These are phyloP conservation scores for Epinephelus moara DNA, from an alignment of 2,113 vertebrate species.

Conservation along the genomic window DNA sequence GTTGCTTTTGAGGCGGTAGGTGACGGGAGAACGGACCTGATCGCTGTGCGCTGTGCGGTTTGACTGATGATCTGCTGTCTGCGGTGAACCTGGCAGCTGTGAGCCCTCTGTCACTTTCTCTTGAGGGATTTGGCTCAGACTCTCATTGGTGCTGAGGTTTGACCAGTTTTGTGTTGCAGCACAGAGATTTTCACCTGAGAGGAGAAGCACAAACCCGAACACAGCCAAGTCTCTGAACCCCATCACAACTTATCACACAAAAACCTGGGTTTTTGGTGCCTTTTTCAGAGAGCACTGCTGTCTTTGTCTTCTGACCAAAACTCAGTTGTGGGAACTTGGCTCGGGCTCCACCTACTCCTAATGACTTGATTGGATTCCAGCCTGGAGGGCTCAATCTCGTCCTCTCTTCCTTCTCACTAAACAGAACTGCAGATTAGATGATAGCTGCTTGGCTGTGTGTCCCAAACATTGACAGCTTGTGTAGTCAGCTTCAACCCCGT, in stretches of 20 bases:
- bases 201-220: slow-evolving; percentile 49
- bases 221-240: slow-evolving; percentile 22
- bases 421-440: slow-evolving; percentile 14
- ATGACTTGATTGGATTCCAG: slow-evolving; percentile 75
- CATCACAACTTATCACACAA: slow-evolving; percentile 52
- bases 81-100: background rate
- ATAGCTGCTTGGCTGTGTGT: background rate
- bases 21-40: background rate
- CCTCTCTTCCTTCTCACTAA: background rate
- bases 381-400: slow-evolving; percentile 19
- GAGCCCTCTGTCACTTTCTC: background rate
- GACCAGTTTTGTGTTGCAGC: slow-evolving; percentile 1
- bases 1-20: slow-evolving; percentile 42
- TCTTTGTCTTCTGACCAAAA: slow-evolving; percentile 14
- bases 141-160: slow-evolving; percentile 18
- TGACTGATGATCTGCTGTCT: background rate
- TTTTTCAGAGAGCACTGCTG: slow-evolving; percentile 26
- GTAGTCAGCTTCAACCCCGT: background rate
- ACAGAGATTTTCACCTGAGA: slow-evolving; percentile 12
- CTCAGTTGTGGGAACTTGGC: slow-evolving; percentile 15
- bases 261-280: slow-evolving; percentile 3
- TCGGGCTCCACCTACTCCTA: slow-evolving; percentile 58
- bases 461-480: background rate
- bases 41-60: background rate
- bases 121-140: slow-evolving; percentile 2